Evolutionary conservation across 2,797 vertebrate species (phyloP), one percentile per base, ranked within the genome.

Genomic region (Sebastiscus tertius): DNA sequence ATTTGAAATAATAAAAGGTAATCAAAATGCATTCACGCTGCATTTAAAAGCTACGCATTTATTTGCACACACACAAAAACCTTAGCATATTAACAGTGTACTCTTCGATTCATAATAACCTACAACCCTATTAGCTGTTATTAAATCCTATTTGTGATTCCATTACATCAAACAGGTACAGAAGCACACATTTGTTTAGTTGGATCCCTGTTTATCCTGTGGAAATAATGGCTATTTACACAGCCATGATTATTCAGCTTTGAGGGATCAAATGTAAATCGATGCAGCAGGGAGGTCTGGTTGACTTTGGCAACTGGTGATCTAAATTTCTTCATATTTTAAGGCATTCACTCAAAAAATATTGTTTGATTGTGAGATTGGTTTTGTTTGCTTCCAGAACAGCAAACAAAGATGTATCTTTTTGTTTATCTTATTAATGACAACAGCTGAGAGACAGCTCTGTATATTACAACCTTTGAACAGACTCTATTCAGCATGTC

Each of bases 201-300:
- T 82, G 80, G 84, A 89, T 94, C 82, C 79, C 71, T 93, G 93
- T 93, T 90, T 93, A 91, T 93, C 89, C 86, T 80, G 83, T 78
- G 89, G 94, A 96, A 96, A 97, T 95, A 96, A 96, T 94, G 88
- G 84, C 94, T 96, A 96, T 97, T 97, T 97, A 95, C 96, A 96
- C 96, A 80, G 82, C 94, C 94, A 94, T 97, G 96, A 97, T 97
- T 97, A 97, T 95, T 87, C 95, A 94, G 95, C 92, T 93, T 96
- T 96, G 94, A 96, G 95, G 95, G 96, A 95, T 96, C 93, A 93
- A 96, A 97, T 96, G 95, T 94, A 97, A 97, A 97, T 97, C 94
- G 92, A 95, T 96, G 94, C 95, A 89, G 88, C 80, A 73, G 76
- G 78, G 83, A 89, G 63, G 87, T 86, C 72, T 87, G 67, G 86